Conservation (phyloP, 2,113 vertebrate species). For the Pseudorectes ferrugineus region DNA sequence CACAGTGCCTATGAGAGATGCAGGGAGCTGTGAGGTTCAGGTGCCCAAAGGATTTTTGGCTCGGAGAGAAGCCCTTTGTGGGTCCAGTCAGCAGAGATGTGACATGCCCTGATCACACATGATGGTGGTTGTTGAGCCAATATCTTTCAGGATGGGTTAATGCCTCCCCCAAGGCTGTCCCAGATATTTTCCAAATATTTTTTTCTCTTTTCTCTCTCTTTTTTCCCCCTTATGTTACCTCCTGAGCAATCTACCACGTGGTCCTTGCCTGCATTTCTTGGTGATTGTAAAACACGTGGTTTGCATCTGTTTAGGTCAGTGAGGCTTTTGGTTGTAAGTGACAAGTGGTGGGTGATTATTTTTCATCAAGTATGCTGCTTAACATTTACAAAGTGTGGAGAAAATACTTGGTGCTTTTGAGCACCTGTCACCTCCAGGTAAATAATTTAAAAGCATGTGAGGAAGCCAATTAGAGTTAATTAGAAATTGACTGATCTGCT, state of each 20-base stretch:
- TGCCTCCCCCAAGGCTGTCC: background rate
- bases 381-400: background rate
- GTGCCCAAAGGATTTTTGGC: background rate
- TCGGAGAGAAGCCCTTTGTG: background rate
- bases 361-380: background rate
- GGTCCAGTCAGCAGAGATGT: background rate
- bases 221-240: accelerated
- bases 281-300: background rate
- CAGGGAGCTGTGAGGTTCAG: background rate
- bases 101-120: background rate
- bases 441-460: constrained; percentile 40
- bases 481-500: constrained; percentile 47
- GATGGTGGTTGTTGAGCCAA: accelerated
- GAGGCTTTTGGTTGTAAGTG: background rate
- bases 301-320: background rate
- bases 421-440: constrained; percentile 20
- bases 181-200: background rate
- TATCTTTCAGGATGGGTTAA: background rate
- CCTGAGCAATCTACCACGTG: background rate
- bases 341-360: background rate
- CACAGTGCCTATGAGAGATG: accelerated
- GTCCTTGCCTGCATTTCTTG: background rate
- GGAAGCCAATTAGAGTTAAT: constrained; percentile 47
- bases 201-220: accelerated
- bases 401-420: constrained; percentile 34